Base-by-base conservation (phyloP, 2,888 invertebrate genomes). In the Platynereis dumerilii region DNA sequence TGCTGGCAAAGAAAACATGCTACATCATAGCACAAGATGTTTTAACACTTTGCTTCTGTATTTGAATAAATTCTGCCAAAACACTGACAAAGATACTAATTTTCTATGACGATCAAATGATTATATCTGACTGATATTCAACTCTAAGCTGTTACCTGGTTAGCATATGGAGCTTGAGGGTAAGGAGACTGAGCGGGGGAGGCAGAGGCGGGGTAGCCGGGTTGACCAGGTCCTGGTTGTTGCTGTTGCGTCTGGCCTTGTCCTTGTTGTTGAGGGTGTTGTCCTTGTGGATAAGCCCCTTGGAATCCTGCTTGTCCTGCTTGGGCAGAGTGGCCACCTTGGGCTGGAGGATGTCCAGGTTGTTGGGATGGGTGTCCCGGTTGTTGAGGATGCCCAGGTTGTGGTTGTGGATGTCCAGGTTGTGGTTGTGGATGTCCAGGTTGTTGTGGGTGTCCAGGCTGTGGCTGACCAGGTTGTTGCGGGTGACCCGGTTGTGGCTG, bases 401-500 rank as follows among this genome's bases (percentile, higher is more conserved):
- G 15, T 52, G 52, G 12, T 22, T 7, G 60, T 22, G 7, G n/a
- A 15, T 12, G n/a, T 7, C 52, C 52, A 17, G 52, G 7, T 7
- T 62, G 62, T 20, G 24, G 56, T 34, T 57, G 58, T 17, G 57
- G 45, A 27, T 48, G 52, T 10, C 45, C 42, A 1, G 48, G 42
- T 45, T 42, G 62, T 22, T 58, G 53, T 24, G 12, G 42, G 27
- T 26, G 48, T 42, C 52, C 60, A 20, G 60, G 53, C 22, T 59
- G 59, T 1, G 59, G 44, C 59, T 44, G 59, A 22, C n/a, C 27
- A 27, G 48, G 34, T n/a, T 17, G n/a, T n/a, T n/a, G n/a, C n/a
- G n/a, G n/a, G n/a, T n/a, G n/a, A n/a, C n/a, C n/a, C n/a, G n/a
- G n/a, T n/a, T n/a, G n/a, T n/a, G n/a, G n/a, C n/a, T n/a, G n/a